Evolutionary conservation across 2,113 vertebrate species (phyloP), one percentile per base, ranked within the genome.

Genomic region (Semnopithecus entellus): DNA sequence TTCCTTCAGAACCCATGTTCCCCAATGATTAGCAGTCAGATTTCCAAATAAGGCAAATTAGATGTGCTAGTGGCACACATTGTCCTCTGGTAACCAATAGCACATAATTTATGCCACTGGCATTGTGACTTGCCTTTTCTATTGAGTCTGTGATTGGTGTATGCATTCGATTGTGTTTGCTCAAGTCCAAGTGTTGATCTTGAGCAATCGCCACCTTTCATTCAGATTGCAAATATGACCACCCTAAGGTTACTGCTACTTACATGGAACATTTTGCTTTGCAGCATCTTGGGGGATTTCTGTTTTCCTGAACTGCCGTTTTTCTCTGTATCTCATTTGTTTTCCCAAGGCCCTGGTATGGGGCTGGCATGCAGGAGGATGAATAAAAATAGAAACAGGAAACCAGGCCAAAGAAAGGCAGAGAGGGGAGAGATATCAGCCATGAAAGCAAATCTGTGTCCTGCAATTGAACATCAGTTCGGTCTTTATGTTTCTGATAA

Each of bases 201-300:
- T 32, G 20, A 75, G 35, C 68, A 35, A 10, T 81, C 5, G 1
- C 20, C 43, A 12, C 32, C 38, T 57, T 23, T 38, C 20, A 22
- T 16, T 68, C 35, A 16, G 18, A 32, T 14, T 13, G 59, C 57
- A 40, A 13, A 45, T 40, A 45, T 14, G 38, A 7, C 48, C n/a
- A 17, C 8, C 8, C 27, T 6, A 4, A 20, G 11, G 17, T 38
- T 40, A 5, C n/a, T 5, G 2, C 20, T 22, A 17, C 30, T 52
- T 5, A 6, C 0, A 1, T 75, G 43, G 17, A 66, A 3, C 25
- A 1, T 43, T 27, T 13, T 35, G 0, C 7, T 35, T 80, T 40
- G 40, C 10, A 35, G 11, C 13, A 8, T 85, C 52, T 38, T 55
- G 1, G 43, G 85, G 68, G 9, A 5, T 50, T 38, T 61, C 32